Evolutionary conservation across 2,113 vertebrate genomes (phyloP).

Genomic region (Chelonoidis abingdonii): DNA sequence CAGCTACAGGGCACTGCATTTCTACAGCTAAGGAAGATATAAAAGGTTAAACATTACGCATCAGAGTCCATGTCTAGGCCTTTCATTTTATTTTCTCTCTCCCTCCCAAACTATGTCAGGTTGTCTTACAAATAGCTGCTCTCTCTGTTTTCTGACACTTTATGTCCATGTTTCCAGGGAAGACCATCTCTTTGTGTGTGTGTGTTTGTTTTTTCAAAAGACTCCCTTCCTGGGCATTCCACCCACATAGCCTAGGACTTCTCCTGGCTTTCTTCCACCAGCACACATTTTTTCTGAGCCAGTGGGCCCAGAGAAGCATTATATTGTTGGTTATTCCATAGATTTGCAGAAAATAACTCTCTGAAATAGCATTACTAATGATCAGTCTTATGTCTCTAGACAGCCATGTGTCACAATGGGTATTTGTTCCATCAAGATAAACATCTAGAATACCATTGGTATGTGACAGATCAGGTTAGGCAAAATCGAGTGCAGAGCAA

Average conservation of each 20-base stretch:
- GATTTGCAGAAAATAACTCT: neutral
- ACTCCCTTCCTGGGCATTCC: neutral
- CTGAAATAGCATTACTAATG: neutral
- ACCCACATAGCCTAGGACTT: neutral
- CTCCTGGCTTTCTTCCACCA: neutral
- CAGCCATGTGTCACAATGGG: constrained; percentile 19
- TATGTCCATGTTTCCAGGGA: neutral
- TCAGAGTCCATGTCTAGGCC: neutral
- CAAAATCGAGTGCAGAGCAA: neutral
- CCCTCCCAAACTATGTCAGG: neutral
- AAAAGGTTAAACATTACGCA: neutral
- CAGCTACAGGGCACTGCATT: neutral
- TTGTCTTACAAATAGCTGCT: neutral
- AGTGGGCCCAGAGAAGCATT: neutral
- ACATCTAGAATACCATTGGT: neutral
- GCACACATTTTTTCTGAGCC: neutral
- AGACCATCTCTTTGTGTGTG: neutral
- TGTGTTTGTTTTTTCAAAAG: neutral
- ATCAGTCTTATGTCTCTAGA: neutral
- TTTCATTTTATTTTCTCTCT: neutral
- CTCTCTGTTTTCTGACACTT: neutral
- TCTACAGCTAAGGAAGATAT: neutral
- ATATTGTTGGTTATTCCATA: neutral
- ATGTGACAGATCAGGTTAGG: neutral
- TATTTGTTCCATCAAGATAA: neutral